Conservation (phyloP, 1,140 invertebrate genomes). For the Bombus consobrinus region DNA sequence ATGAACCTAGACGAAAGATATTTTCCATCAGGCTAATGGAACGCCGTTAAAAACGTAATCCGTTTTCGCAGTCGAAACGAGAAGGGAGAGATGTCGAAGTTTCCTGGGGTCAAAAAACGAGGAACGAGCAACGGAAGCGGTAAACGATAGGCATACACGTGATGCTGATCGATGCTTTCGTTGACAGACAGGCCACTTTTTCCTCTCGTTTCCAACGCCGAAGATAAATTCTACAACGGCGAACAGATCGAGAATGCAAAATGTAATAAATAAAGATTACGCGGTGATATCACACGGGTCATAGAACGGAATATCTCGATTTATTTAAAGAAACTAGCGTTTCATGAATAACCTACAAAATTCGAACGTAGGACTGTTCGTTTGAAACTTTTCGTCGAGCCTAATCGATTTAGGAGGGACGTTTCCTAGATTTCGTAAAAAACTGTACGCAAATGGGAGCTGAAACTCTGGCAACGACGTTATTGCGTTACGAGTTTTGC, state of each 20-base stretch:
- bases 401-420: background rate
- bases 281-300: no score
- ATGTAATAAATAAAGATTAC: conserved; percentile 13
- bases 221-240: background rate
- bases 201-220: background rate
- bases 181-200: background rate
- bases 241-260: background rate
- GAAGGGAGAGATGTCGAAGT: conserved; percentile 6
- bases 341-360: background rate
- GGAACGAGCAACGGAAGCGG: background rate
- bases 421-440: background rate
- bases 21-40: conserved; percentile 20
- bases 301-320: background rate
- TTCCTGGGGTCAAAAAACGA: no score
- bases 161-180: conserved; percentile 32
- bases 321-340: background rate
- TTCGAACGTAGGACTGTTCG: background rate
- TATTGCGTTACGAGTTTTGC: background rate
- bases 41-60: conserved; percentile 21
- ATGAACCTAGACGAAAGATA: background rate
- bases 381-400: background rate
- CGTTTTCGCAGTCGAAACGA: conserved; percentile 20
- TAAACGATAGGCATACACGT: conserved; percentile 30
- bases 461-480: background rate
- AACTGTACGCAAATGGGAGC: background rate